Base-by-base conservation (phyloP, 2,113 vertebrate genomes). In the Quiscalus mexicanus region DNA sequence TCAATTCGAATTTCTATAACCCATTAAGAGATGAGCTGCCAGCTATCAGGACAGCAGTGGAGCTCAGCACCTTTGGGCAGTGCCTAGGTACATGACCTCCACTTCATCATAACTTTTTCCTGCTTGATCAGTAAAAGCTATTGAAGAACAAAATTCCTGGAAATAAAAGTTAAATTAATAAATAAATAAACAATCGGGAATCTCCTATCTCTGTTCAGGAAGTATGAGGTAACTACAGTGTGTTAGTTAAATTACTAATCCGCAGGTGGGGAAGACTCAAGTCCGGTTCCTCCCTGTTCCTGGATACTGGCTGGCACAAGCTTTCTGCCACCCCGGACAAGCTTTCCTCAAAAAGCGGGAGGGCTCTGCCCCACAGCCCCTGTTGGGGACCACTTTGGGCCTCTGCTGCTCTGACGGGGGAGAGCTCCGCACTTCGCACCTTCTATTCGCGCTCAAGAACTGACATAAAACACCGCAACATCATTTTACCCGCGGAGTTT, bases 361-460 rank as follows among this genome's bases (percentile, higher is more conserved):
- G 42, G 22, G 14, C 7, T 82, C 41, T 1, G 13, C 31, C 75
- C 12, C 83, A 4, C 4, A 8, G 35, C 25, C 45, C 13, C 76
- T 2, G 4, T 0, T 5, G 18, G 20, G 42, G 15, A 41, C 3
- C 56, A 21, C n/a, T 45, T 42, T 5, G n/a, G 37, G 42, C 14
- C 64, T 28, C 65, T 2, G 28, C 42, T 15, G 58, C 41, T 28
- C 45, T 1, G 44, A 9, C 0, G 2, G 22, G 14, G 2, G 1
- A 23, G 5, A 75, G 17, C 14, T 62, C 10, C 74, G 4, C 5
- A 5, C 45, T n/a, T 47, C 23, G 9, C 7, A 23, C 47, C 68
- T 11, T 9, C 15, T 0, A 9, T 4, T 18, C 17, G 21, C n/a
- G 37, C 44, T 5, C 63, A 5, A 17, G 24, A 44, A 27, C 59